Conservation (phyloP, 2,113 vertebrate genomes). For the Myxocyprinus asiaticus region DNA sequence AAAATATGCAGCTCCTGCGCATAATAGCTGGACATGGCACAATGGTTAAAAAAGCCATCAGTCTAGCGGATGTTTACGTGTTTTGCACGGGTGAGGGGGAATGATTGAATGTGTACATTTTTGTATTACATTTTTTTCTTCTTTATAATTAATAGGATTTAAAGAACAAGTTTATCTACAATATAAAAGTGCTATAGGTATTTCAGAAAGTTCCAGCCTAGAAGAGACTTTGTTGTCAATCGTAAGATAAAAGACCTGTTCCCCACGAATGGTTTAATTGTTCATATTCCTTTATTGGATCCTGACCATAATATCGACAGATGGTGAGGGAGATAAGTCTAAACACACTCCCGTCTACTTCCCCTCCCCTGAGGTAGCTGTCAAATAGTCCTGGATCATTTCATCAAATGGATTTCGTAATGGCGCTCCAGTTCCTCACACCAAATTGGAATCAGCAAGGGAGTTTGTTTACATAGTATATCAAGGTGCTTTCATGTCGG, state of each 20-base stretch:
- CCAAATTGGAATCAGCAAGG: constrained; percentile 26
- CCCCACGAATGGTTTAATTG: constrained; percentile 46
- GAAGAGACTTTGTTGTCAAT: constrained; percentile 27
- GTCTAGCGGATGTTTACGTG: too few relatives aligned
- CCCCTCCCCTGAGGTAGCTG: constrained; percentile 33
- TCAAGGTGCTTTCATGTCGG: constrained; percentile 9
- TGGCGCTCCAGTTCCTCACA: constrained; percentile 33
- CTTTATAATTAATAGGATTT: too few relatives aligned
- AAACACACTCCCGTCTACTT: constrained; percentile 9
- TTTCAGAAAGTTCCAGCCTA: constrained; percentile 19
- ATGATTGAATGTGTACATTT: too few relatives aligned
- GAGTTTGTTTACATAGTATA: constrained; percentile 14
- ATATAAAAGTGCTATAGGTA: not conserved
- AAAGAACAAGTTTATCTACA: too few relatives aligned
- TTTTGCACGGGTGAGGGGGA: too few relatives aligned
- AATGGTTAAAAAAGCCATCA: too few relatives aligned
- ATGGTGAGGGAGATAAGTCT: constrained; percentile 45
- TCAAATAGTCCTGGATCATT: constrained; percentile 35
- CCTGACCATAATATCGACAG: constrained; percentile 41
- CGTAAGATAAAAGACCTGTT: not conserved
- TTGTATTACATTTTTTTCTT: too few relatives aligned
- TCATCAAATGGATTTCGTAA: constrained; percentile 45
- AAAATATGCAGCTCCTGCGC: too few relatives aligned
- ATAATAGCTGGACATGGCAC: too few relatives aligned
- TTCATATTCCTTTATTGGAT: constrained; percentile 20